Evolutionary conservation across 2,113 vertebrate genomes (phyloP).

Genomic region (Sorex araneus): DNA sequence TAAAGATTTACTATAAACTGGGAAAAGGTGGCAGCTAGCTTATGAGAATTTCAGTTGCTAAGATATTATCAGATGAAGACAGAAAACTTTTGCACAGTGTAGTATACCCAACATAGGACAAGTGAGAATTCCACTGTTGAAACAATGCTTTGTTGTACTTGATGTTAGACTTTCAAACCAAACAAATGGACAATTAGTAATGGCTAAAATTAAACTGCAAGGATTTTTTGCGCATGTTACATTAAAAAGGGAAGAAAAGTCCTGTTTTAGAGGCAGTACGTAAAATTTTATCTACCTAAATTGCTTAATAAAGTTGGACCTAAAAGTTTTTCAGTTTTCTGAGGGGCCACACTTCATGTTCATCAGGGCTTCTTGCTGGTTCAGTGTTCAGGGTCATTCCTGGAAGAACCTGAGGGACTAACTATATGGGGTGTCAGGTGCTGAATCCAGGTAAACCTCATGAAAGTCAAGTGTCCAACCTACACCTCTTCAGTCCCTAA

Average conservation of each 20-base stretch:
- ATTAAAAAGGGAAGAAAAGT: slow-evolving; percentile 1
- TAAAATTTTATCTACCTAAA: not conserved
- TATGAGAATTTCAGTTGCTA: not conserved
- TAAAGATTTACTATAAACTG: slow-evolving; percentile 46
- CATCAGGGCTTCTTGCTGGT: too few relatives aligned
- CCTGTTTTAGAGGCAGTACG: not conserved
- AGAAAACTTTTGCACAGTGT: not conserved
- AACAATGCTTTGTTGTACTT: not conserved
- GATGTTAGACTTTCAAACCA: slow-evolving; percentile 57
- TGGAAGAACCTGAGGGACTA: too few relatives aligned
- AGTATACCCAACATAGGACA: too few relatives aligned
- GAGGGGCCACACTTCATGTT: too few relatives aligned
- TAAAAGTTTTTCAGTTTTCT: not conserved
- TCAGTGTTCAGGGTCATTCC: too few relatives aligned
- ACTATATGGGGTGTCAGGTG: too few relatives aligned
- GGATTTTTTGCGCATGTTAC: slow-evolving; percentile 82
- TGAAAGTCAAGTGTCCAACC: too few relatives aligned
- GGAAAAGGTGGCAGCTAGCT: not conserved
- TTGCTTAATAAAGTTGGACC: not conserved
- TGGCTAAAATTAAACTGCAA: slow-evolving; percentile 70
- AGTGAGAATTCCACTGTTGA: too few relatives aligned
- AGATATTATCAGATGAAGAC: slow-evolving; percentile 7
- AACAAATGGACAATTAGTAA: slow-evolving; percentile 70
- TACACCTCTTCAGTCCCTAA: too few relatives aligned
- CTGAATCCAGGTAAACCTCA: too few relatives aligned